A percentile compares a stretch with the other conserved stretches of the same genome.
These are phyloP conservation scores for Aphis craccivora DNA, from an alignment of 1,140 invertebrate genomes.

Conservation along the genomic window DNA sequence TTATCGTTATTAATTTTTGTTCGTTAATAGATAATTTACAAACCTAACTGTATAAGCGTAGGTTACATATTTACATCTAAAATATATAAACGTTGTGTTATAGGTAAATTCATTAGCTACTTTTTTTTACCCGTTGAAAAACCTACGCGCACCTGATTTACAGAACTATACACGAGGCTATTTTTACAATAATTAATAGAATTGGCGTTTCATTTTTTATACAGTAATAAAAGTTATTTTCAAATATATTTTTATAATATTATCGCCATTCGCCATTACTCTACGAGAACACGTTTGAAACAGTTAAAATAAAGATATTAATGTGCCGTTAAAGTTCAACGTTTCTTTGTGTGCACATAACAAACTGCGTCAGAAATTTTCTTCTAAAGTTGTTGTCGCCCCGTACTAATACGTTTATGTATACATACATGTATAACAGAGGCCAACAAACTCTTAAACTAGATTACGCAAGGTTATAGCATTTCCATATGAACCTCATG, in stretches of 20 bases:
- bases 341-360: neutral
- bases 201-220: neutral
- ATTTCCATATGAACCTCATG: neutral
- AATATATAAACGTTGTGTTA: neutral
- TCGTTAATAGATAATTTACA: neutral
- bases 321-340: neutral
- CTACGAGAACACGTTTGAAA: neutral
- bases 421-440: neutral
- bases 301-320: conserved; percentile 14
- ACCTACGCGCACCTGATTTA: neutral
- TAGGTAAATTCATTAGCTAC: neutral
- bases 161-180: neutral
- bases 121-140: neutral
- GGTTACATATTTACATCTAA: neutral
- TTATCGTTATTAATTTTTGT: conserved; percentile 11
- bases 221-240: neutral
- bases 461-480: neutral
- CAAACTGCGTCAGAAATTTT: neutral
- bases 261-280: neutral
- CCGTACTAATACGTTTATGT: neutral
- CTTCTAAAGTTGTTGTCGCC: neutral
- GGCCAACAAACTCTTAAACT: conserved; percentile 41
- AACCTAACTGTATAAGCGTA: neutral
- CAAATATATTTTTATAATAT: neutral
- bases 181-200: neutral